Evolutionary conservation across 2,113 vertebrate species (phyloP).

Genomic region (Morone saxatilis): DNA sequence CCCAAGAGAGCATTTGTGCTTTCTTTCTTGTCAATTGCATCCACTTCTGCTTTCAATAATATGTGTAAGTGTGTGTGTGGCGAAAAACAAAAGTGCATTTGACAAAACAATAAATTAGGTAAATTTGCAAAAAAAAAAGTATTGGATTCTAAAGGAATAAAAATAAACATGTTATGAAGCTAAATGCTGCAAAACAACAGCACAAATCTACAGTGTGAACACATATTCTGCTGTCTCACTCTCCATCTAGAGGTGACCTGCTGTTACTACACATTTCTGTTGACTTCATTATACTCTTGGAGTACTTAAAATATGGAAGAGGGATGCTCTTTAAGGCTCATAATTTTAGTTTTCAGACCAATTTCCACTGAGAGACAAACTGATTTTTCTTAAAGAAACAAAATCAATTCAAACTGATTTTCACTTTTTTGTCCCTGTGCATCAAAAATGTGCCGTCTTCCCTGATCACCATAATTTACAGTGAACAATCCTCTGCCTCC

Average conservation of each 20-base stretch:
- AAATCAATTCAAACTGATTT: too few relatives aligned
- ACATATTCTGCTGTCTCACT: conserved; percentile 66
- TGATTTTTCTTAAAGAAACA: too few relatives aligned
- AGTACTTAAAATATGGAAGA: too few relatives aligned
- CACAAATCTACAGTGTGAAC: not conserved
- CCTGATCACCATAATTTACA: not conserved
- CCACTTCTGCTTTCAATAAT: conserved; percentile 24
- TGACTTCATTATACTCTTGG: not conserved
- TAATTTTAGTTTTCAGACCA: not conserved
- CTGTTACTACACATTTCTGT: conserved; percentile 45
- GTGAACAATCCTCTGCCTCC: not conserved
- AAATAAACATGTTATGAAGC: not conserved
- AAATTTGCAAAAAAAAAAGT: not conserved
- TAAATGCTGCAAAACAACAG: not conserved
- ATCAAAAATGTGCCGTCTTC: not conserved
- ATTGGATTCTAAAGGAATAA: not conserved
- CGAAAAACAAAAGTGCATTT: not conserved
- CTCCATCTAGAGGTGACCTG: conserved; percentile 76
- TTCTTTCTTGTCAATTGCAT: conserved; percentile 30
- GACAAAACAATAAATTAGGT: not conserved
- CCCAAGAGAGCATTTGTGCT: conserved; percentile 61
- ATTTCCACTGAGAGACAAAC: not conserved
- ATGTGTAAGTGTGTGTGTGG: not conserved
- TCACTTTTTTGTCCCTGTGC: not conserved
- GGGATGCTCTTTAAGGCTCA: not conserved